phyloP scores from a whole-genome alignment of 2,113 vertebrate species.

The Gasterosteus aculeatus region DNA sequence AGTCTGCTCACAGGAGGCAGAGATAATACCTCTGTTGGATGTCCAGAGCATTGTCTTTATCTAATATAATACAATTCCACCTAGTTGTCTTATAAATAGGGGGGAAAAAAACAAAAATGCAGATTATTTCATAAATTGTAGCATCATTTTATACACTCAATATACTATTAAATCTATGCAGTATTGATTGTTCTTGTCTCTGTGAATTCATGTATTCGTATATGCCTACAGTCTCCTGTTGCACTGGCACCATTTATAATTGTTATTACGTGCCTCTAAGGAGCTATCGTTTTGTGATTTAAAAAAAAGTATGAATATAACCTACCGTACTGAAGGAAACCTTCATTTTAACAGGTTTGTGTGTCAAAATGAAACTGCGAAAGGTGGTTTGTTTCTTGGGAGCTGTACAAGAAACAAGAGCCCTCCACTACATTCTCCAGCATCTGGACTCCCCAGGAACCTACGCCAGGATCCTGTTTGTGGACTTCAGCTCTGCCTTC shows the following conservation, averaged over 20 bases:
- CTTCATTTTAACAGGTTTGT: slow-evolving; percentile 44
- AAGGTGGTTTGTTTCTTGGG: slow-evolving; percentile 31
- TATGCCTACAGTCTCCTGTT: slow-evolving; percentile 37
- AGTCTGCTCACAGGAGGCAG: slow-evolving; percentile 37
- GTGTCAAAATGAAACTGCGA: slow-evolving; percentile 48
- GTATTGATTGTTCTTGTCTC: slow-evolving; percentile 63
- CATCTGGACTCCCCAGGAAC: too few relatives aligned
- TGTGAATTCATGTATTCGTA: slow-evolving; percentile 41
- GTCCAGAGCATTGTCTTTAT: slow-evolving; percentile 18
- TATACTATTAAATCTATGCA: slow-evolving; percentile 41
- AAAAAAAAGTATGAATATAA: slow-evolving; percentile 39
- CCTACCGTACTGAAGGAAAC: slow-evolving; percentile 19
- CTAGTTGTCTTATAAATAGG: slow-evolving; percentile 42
- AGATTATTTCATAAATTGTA: slow-evolving; percentile 54
- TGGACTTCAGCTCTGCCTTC: too few relatives aligned
- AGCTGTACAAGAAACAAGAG: too few relatives aligned
- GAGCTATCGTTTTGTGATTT: slow-evolving; percentile 37
- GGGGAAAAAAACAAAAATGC: slow-evolving; percentile 3
- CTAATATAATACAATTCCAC: slow-evolving; percentile 22
- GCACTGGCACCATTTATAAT: slow-evolving; percentile 41
- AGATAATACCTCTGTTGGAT: slow-evolving; percentile 42
- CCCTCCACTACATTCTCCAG: too few relatives aligned
- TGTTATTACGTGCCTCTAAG: slow-evolving; percentile 36
- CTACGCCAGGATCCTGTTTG: too few relatives aligned
- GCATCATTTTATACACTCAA: slow-evolving; percentile 60